Evolutionary conservation across 2,888 invertebrate genomes (phyloP).

Genomic region (Rhogogaster chlorosoma): DNA sequence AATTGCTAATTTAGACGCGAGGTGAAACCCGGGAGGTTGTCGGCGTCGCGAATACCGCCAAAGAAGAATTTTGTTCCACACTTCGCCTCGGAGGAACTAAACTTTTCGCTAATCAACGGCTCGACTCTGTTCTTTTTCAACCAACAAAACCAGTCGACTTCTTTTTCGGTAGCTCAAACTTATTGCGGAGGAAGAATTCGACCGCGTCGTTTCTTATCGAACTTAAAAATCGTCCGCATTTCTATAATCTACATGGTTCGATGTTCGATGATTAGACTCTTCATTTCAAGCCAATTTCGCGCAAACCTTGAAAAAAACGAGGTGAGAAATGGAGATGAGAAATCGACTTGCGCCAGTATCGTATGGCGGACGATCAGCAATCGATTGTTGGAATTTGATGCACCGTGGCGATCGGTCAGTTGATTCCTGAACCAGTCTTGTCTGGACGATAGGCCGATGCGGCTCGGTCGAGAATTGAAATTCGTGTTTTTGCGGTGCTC

Average conservation of each 20-base stretch:
- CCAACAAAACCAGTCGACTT: neutral
- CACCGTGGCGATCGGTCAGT: neutral
- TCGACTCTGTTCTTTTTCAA: neutral
- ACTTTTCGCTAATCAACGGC: constrained; percentile 42
- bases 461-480: neutral
- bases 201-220: neutral
- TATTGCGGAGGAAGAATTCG: neutral
- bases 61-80: constrained; percentile 29
- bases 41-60: constrained; percentile 33
- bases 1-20: constrained; percentile 53
- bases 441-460: neutral
- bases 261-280: too few relatives aligned
- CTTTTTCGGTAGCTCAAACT: neutral
- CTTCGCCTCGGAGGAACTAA: neutral
- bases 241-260: neutral
- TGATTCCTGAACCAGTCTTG: constrained; percentile 1
- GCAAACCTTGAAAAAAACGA: too few relatives aligned
- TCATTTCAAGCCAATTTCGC: neutral
- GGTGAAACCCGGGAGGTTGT: constrained; percentile 25
- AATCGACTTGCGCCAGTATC: neutral
- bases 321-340: neutral
- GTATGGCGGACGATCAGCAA: neutral
- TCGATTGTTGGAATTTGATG: neutral
- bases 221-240: neutral
- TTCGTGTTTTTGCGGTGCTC: constrained; percentile 40